phyloP scores from a whole-genome alignment of 2,888 invertebrate species.

The Sepiola atlantica region DNA sequence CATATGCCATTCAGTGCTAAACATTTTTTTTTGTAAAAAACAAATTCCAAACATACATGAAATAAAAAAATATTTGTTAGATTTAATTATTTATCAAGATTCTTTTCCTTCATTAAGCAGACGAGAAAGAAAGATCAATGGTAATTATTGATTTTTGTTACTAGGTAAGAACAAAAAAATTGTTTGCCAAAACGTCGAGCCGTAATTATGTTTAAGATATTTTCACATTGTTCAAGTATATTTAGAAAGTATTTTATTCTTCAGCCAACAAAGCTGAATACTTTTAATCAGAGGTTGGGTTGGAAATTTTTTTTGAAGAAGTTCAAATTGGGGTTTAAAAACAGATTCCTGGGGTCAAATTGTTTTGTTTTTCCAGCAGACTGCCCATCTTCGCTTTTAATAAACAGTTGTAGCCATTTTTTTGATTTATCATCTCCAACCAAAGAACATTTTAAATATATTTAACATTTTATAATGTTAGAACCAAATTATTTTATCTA shows the following conservation, averaged over 20 bases:
- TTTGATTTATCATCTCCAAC: too few species aligned
- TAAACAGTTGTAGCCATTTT: too few species aligned
- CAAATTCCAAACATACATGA: neutral
- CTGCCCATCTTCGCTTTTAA: too few species aligned
- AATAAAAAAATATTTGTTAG: neutral
- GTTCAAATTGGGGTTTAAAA: too few species aligned
- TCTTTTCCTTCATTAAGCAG: neutral
- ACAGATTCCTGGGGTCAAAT: too few species aligned
- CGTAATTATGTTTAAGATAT: neutral
- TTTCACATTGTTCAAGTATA: neutral
- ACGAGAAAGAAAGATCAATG: neutral
- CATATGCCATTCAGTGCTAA: neutral
- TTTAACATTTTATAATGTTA: too few species aligned
- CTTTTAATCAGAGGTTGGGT: neutral
- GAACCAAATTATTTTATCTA: too few species aligned
- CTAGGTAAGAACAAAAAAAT: neutral
- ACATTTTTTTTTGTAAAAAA: conserved; percentile 22
- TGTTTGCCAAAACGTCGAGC: neutral
- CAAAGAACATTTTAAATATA: too few species aligned
- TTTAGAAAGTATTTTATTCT: neutral
- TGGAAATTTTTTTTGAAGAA: too few species aligned
- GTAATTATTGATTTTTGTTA: neutral
- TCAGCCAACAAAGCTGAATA: neutral
- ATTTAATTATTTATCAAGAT: neutral
- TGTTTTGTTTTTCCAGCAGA: too few species aligned